Evolutionary conservation across 2,888 invertebrate species (phyloP).

Genomic region (Drosophila rubida): DNA sequence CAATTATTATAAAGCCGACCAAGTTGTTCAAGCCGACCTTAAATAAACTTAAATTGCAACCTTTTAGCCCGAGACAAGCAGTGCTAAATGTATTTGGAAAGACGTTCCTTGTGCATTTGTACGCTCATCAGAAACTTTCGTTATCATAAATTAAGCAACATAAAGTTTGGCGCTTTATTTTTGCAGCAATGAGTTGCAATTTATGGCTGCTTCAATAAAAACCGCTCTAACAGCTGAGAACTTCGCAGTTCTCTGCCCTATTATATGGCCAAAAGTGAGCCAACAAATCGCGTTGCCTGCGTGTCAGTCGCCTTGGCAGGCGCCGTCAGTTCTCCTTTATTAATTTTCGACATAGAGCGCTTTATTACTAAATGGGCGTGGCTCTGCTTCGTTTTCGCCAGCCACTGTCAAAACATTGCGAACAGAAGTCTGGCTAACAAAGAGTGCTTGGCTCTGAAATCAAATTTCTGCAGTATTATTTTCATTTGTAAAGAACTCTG

Average conservation of each 20-base stretch:
- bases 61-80: not conserved
- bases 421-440: not conserved
- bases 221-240: constrained; percentile 29
- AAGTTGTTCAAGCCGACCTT: not conserved
- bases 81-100: not conserved
- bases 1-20: no score
- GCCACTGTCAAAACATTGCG: not conserved
- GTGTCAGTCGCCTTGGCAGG: constrained; percentile 37
- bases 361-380: constrained; percentile 60
- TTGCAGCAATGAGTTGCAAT: constrained; percentile 42
- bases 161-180: constrained; percentile 30
- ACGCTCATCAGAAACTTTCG: constrained; percentile 18
- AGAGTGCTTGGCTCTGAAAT: constrained; percentile 1
- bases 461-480: constrained; percentile 51
- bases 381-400: constrained; percentile 52
- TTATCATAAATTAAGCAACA: constrained; percentile 48
- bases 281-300: constrained; percentile 44
- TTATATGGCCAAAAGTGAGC: constrained; percentile 40
- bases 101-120: constrained; percentile 8
- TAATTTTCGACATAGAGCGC: constrained; percentile 69
- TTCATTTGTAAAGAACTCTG: no score
- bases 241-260: constrained; percentile 37
- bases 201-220: constrained; percentile 58
- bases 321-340: constrained; percentile 61
- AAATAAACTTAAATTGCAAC: not conserved